These are phyloP conservation scores for Urocyon cinereoargenteus DNA, from an alignment of 2,797 vertebrate species.

Conservation along the genomic window DNA sequence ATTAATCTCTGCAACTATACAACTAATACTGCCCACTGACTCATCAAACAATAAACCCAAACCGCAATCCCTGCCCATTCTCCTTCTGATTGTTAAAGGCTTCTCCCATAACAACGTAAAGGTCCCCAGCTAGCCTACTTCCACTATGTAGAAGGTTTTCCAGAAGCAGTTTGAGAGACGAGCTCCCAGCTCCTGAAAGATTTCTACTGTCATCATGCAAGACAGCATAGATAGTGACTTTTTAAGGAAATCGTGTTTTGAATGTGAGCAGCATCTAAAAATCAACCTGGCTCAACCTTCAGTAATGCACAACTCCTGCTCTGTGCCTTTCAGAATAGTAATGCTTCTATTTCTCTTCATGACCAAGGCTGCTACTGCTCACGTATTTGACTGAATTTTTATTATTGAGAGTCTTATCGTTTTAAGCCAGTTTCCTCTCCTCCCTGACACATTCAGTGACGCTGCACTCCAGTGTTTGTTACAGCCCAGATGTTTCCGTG, in stretches of 20 bases:
- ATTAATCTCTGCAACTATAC: background rate
- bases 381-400: slow-evolving; percentile 11
- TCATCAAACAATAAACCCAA: slow-evolving; percentile 7
- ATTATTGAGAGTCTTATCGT: slow-evolving; percentile 75
- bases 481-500: slow-evolving; percentile 82
- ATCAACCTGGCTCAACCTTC: slow-evolving; percentile 68
- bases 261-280: slow-evolving; percentile 71
- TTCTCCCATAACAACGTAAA: background rate
- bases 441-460: slow-evolving; percentile 65
- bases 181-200: slow-evolving; percentile 23
- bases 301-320: slow-evolving; percentile 21
- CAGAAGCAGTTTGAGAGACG: background rate
- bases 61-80: background rate
- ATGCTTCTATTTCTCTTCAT: slow-evolving; percentile 44
- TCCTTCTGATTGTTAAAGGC: background rate
- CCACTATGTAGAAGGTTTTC: background rate
- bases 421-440: slow-evolving; percentile 81
- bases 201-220: slow-evolving; percentile 30
- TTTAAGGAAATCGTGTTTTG: slow-evolving; percentile 48
- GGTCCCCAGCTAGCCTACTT: background rate
- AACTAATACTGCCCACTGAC: background rate
- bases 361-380: background rate
- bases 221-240: slow-evolving; percentile 73
- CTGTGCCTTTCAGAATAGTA: slow-evolving; percentile 40
- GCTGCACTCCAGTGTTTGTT: slow-evolving; percentile 77